Evolutionary conservation across 2,797 vertebrate genomes (phyloP), one percentile per base, ranked within the genome.

Genomic region (Pitangus sulphuratus): DNA sequence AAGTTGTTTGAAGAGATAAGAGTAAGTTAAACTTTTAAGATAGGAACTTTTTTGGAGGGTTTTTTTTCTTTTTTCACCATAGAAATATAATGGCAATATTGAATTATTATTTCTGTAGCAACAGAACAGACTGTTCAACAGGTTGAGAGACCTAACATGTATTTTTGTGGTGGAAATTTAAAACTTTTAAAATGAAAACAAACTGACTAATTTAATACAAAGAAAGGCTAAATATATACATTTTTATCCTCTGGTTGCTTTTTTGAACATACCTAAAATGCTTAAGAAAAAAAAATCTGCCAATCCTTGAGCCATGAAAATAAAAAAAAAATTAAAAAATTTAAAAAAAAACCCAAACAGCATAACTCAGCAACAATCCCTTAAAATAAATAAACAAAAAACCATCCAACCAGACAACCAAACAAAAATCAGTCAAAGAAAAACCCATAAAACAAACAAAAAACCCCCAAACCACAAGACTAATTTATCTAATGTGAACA

Each of bases 401-500:
- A 40, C 15, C 15, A 40, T 48, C 0, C 4, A 53, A 40, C 9
- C 56, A 9, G 6, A 17, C 3, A 72, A 48, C 6, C 48, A 11
- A 7, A 15, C 2, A 78, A 54, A 53, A 21, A 3, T 17, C 5
- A 60, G 10, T 16, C 6, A 42, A 18, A 33, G 2, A 56, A 44
- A 30, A 26, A 1, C 1, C 6, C 6, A 61, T 8, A 58, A 28
- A 64, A 42, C 14, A 16, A 19, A 33, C 0, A 53, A 72, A 35
- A 17, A 11, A 22, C 3, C 0, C 0, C 8, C 1, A 19, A 61
- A 42, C 28, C 5, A 28, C 2, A 64, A 44, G 68, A 42, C 4
- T 47, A 56, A 44, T 78, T 75, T 39, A 45, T 54, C 12, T 74
- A 70, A 30, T 2, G 3, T 6, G 66, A 74, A 39, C 31, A 86